Evolutionary conservation across 2,888 invertebrate species (phyloP), one percentile per base, ranked within the genome.

Genomic region (Andrena dorsata): DNA sequence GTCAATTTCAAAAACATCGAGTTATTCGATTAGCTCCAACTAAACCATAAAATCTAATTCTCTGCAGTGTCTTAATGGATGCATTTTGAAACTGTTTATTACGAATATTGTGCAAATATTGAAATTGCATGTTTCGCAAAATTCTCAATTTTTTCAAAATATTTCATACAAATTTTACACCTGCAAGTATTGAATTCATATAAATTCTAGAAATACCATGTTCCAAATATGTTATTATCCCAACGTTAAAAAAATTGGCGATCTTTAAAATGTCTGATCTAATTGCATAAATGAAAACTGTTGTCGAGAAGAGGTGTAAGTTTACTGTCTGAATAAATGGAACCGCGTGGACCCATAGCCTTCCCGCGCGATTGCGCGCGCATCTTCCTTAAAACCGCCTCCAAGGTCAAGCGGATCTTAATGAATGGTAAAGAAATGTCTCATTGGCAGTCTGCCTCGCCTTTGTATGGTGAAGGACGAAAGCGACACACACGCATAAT

Each of bases 351-450:
- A 20, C 7, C n/a, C 7, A 8, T 5, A 60, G 32, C 30, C 82
- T 86, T 87, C 87, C 87, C 88, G 88, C 88, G 83, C 83, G 66
- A 30, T 56, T 76, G 85, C 82, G 80, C 86, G 76, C 87, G 84
- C 87, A 82, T 61, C 64, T 71, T 74, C 74, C 58, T 64, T 60
- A 75, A 60, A 73, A 79, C 58, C 61, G 69, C 66, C 30, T 65
- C 58, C 87, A 90, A 89, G 89, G 90, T 26, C 88, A 74, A 30
- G 56, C 80, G 83, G 80, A 77, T 70, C 77, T 72, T 85, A 82
- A 86, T 82, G 85, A 81, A 86, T 69, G 80, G 80, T 35, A 65
- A 75, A 78, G 82, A 86, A 85, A 79, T 73, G 76, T 72, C 61
- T 83, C 73, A 75, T 80, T 80, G 77, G 63, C 68, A 80, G 66